phyloP scores from a whole-genome alignment of 2,113 vertebrate species.

The Brachionichthys hirsutus region DNA sequence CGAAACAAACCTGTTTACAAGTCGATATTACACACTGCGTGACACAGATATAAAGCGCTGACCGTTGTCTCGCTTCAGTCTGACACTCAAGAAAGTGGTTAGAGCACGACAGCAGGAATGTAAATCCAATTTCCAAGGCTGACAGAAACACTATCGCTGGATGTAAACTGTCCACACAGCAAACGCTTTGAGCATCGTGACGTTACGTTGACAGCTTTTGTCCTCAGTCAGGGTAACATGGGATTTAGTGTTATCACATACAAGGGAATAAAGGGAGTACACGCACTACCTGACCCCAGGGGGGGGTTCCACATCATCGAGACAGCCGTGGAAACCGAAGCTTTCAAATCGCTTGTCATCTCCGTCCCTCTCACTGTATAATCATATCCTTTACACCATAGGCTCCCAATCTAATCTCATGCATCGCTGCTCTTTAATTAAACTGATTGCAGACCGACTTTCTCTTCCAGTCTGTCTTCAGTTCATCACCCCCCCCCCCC shows the following conservation, averaged over 20 bases:
- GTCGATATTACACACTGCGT: no score
- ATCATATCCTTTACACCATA: slow-evolving; percentile 75
- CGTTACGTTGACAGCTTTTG: slow-evolving; percentile 27
- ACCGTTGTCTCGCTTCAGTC: no score
- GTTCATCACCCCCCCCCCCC: slow-evolving; percentile 35
- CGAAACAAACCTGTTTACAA: no score
- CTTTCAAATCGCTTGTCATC: slow-evolving; percentile 16
- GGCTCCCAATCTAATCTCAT: slow-evolving; percentile 78
- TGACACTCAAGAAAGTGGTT: no score
- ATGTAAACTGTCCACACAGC: slow-evolving; percentile 18
- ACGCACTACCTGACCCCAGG: slow-evolving; percentile 14
- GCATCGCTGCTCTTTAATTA: slow-evolving; percentile 82
- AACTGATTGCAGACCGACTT: slow-evolving; percentile 74
- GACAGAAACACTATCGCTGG: slow-evolving; percentile 10
- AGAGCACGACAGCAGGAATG: no score
- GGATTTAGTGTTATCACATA: slow-evolving; percentile 1
- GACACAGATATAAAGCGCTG: no score
- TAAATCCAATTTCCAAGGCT: no score
- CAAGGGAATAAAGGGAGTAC: slow-evolving; percentile 8
- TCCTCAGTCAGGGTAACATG: not conserved
- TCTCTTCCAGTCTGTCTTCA: slow-evolving; percentile 59
- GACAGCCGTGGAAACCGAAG: slow-evolving; percentile 32
- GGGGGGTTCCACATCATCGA: slow-evolving; percentile 15
- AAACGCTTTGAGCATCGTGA: slow-evolving; percentile 23
- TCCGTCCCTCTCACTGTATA: slow-evolving; percentile 55